Evolutionary conservation across 1,140 invertebrate genomes (phyloP), one percentile per base, ranked within the genome.

Genomic region (Drosophila teissieri): DNA sequence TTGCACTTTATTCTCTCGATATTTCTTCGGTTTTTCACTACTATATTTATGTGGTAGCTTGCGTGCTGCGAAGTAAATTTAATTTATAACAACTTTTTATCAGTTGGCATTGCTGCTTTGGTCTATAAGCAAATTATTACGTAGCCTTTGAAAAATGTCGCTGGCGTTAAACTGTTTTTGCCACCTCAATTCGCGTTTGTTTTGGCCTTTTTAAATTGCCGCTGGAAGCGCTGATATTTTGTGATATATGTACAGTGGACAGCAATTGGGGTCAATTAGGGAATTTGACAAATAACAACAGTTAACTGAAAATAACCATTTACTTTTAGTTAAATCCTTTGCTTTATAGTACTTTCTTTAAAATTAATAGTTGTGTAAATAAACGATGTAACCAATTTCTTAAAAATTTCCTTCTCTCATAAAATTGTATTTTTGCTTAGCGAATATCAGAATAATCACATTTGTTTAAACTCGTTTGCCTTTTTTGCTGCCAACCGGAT

Each of bases 51-150:
- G 74, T 56, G 52, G 45, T 45, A 31, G 27, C 27, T 82, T 73
- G 68, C 67, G 78, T 61, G 68, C 79, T 83, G 60, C 36, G 34
- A 39, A 73, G 52, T 44, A 65, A 63, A 37, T 42, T 57, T 15
- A 46, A 48, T 70, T 55, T 60, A 61, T 56, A 77, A 49, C 27
- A 45, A 62, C 46, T 69, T 57, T 80, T 85, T 88, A 83, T 88
- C 79, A 83, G 78, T 51, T 67, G 31, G 48, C 22, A 24, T 39
- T 68, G 39, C 17, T 22, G 14, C 17, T 39, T 39, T 34, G 15
- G 27, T 46, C 73, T 70, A 78, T 78, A 86, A 73, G 53, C 64
- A 88, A 86, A 86, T 79, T 73, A 79, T 86, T 82, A 79, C 83
- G 83, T 88, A 76, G 63, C 58, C 52, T 62, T 51, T 64, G 44